Evolutionary conservation across 2,113 vertebrate genomes (phyloP), one percentile per base, ranked within the genome.

Genomic region (Camarhynchus parvulus): DNA sequence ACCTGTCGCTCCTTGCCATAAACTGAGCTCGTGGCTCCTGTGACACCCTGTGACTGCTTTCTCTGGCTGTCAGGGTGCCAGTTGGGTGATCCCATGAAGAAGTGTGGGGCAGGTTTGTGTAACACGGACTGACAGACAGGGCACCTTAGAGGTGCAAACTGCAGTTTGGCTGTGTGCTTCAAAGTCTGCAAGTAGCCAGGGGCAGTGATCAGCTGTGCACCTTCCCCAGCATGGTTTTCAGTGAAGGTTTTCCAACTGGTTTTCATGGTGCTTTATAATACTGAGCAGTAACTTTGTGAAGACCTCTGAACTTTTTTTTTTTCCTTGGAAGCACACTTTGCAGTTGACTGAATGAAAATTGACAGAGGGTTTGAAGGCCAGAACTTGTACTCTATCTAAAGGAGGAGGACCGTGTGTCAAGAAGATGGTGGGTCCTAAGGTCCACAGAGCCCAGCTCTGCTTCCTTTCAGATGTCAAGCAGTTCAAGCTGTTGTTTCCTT

Each of bases 71-170:
- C 0, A 0, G 16, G 39, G 39, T 68, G n/a, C 28, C 62, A 53
- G 62, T 39, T 68, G 41, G n/a, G 28, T 66, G 56, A 62, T 27
- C 3, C 1, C 35, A 17, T 59, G 52, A 20, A 61, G 31, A 24
- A 37, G 31, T 1, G 0, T 56, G 49, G 24, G 3, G 4, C 41
- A 30, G 62, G 56, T 1, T 0, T 5, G 13, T 33, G 39, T 24
- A 18, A 4, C 24, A 8, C 35, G 0, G 1, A 3, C 68, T 0
- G 0, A n/a, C 41, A 12, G 24, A 13, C 23, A 18, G 12, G 20
- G 27, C 18, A 3, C 6, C 1, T 1, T 61, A 7, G 44, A 50
- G 37, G 10, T 62, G 53, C 28, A 33, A 23, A 55, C 19, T 84
- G 30, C 39, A 17, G 31, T 64, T 44, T 44, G 55, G 22, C 18